phyloP scores from a whole-genome alignment of 2,797 vertebrate species.

The Argya squamiceps region DNA sequence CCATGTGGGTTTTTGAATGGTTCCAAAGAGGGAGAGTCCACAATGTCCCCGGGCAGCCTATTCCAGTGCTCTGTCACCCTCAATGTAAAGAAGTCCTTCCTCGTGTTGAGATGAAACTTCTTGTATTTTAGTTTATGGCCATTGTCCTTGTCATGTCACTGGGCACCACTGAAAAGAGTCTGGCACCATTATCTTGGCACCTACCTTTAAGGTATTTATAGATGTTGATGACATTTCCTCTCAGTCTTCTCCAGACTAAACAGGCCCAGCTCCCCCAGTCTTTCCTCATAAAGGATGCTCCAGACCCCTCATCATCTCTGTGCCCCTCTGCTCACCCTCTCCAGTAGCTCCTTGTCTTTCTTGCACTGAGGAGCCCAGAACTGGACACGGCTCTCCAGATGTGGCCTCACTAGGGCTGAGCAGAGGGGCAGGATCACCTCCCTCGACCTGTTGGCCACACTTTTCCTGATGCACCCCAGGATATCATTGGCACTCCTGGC shows the following conservation, averaged over 20 bases:
- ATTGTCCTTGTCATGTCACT: neutral
- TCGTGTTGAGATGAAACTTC: neutral
- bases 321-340: neutral
- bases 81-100: neutral
- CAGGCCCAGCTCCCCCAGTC: neutral
- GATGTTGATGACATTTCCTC: neutral
- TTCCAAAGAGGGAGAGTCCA: neutral
- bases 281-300: neutral
- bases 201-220: neutral
- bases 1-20: neutral
- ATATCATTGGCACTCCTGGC: neutral
- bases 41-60: neutral
- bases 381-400: neutral
- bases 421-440: neutral
- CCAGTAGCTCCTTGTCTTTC: neutral
- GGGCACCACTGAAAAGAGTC: accelerated
- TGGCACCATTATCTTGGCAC: neutral
- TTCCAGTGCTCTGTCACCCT: neutral
- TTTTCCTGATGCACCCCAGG: neutral
- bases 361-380: neutral
- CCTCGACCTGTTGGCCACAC: neutral
- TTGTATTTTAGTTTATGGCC: neutral
- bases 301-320: neutral
- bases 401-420: accelerated
- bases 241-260: neutral